Percentiles rank a stretch among this genome's conserved stretches.
Evolutionary conservation across 2,888 invertebrate genomes (phyloP).

Genomic region (Habrosyne pyritoides): DNA sequence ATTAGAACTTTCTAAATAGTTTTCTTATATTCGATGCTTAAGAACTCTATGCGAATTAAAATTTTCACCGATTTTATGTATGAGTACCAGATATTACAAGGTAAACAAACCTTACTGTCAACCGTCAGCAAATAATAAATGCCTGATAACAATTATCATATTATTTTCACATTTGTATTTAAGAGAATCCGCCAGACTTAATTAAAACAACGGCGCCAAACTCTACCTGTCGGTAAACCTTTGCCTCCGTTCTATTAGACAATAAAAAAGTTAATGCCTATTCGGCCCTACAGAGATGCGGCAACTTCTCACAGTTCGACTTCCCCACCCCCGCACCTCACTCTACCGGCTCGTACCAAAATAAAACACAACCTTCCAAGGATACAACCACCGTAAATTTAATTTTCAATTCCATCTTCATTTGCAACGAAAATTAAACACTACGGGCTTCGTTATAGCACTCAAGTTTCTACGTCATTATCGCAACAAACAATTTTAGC

Average conservation of each 20-base stretch:
- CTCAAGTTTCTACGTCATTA: slow-evolving; percentile 31
- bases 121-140: too few species aligned
- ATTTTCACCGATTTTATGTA: not conserved
- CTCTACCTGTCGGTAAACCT: slow-evolving; percentile 77
- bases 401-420: slow-evolving; percentile 52
- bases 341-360: slow-evolving; percentile 53
- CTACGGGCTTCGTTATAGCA: slow-evolving; percentile 34
- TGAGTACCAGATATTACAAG: too few species aligned
- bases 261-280: slow-evolving; percentile 79
- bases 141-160: not conserved
- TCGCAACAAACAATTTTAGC: slow-evolving; percentile 3
- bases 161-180: slow-evolving; percentile 42
- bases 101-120: not conserved
- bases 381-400: slow-evolving; percentile 80
- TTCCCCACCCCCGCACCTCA: slow-evolving; percentile 42
- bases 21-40: not conserved
- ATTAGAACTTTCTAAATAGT: not conserved
- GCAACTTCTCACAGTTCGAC: slow-evolving; percentile 77
- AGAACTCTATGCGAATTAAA: not conserved
- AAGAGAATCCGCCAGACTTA: slow-evolving; percentile 67
- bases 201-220: slow-evolving; percentile 78
- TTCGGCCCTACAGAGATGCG: slow-evolving; percentile 64
- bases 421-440: slow-evolving; percentile 45
- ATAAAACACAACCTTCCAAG: slow-evolving; percentile 81
- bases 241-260: slow-evolving; percentile 78